Base-by-base conservation (phyloP, 2,797 vertebrate genomes). In the Mustela erminea region DNA sequence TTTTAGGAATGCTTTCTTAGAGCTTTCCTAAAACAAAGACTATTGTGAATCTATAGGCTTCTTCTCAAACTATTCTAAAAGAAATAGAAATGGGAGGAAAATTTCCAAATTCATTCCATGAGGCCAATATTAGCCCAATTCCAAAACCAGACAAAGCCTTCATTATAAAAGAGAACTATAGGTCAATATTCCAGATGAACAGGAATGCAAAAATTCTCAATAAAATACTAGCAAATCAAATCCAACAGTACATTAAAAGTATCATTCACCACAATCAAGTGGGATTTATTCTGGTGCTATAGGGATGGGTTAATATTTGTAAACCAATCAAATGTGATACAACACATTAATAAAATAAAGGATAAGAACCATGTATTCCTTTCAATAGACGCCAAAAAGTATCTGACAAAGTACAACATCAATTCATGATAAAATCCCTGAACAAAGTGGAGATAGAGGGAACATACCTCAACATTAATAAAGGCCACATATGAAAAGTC, bases 1-100 rank as follows among this genome's bases (percentile, higher is more conserved):
- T 90, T 96, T 90, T 32, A 85, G 85, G 78, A 93, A 96, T 84
- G 13, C n/a, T 90, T 60, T 60, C 58, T 27, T 60, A 60, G 58
- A 60, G 23, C 58, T 29, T 86, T 87, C 15, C 70, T 92, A 41
- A 90, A 77, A 74, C 29, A 84, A 56, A 83, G 29, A 94, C 74
- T 64, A 2, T 23, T 41, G 46, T 90, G 21, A 86, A 66, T 94
- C 46, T 64, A 77, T 38, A 91, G 56, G 9, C 41, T 81, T 82
- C 70, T 43, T 74, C 25, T 41, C 68, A 70, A 70, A 38, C 10
- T 43, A 74, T 72, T 72, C 38, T 12, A 54, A 62, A 74, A 74
- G 41, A 74, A 74, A 27, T 7, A 72, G 23, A 43, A 74, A 74
- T 43, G 70, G 70, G 25, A 74, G 38, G 23, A 14, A 66, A 66